Percentiles rank a stretch among this genome's conserved stretches.
These are phyloP conservation scores for Fistularia commersonii DNA, from an alignment of 2,797 vertebrate species.

Conservation along the genomic window DNA sequence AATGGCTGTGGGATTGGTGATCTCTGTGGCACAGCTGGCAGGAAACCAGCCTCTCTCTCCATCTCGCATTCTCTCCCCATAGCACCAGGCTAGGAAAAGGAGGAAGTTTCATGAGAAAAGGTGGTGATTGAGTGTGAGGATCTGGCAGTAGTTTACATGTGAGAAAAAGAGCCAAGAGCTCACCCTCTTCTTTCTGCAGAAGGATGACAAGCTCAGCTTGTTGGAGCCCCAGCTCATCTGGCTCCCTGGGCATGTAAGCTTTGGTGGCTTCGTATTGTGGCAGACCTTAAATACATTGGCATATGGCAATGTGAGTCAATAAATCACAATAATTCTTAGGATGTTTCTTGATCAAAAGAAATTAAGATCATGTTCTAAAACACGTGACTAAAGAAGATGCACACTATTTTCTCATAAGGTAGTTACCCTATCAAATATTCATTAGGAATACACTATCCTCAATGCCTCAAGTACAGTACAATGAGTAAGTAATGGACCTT, in stretches of 20 bases:
- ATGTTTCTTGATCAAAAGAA: too few relatives aligned
- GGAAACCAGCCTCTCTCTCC: constrained; percentile 94
- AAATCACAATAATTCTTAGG: neutral
- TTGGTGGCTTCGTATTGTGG: constrained; percentile 87
- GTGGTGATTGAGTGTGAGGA: too few relatives aligned
- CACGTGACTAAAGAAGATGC: too few relatives aligned
- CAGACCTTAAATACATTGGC: constrained; percentile 67
- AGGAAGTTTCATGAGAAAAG: neutral
- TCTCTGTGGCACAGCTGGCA: constrained; percentile 77
- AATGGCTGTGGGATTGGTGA: constrained; percentile 81
- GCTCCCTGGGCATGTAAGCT: constrained; percentile 84
- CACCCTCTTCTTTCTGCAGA: constrained; percentile 82
- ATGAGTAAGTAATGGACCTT: too few relatives aligned
- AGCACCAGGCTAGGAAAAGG: constrained; percentile 79
- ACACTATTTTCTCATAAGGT: too few relatives aligned
- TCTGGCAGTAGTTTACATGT: neutral
- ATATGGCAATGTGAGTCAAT: neutral
- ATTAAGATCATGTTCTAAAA: too few relatives aligned
- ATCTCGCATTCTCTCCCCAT: constrained; percentile 87
- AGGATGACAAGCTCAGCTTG: constrained; percentile 89
- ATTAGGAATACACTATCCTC: too few relatives aligned
- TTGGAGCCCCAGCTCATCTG: constrained; percentile 87
- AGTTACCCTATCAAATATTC: too few relatives aligned
- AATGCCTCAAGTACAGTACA: too few relatives aligned
- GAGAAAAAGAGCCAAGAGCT: constrained; percentile 29